Evolutionary conservation across 2,113 vertebrate genomes (phyloP).

Genomic region (Crocuta crocuta): DNA sequence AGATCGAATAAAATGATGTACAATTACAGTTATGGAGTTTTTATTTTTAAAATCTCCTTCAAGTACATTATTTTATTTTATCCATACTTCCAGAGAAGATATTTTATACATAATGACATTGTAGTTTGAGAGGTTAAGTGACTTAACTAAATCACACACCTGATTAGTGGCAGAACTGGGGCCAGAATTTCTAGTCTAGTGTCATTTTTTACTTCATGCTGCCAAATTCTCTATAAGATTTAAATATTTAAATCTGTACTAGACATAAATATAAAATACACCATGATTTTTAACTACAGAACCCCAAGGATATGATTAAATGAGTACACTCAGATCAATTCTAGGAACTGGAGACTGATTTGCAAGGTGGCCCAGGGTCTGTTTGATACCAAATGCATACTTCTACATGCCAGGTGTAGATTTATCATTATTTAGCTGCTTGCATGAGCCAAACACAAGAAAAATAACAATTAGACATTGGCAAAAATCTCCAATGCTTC

Average conservation of each 20-base stretch:
- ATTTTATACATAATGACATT: constrained; percentile 31
- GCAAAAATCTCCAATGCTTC: background rate
- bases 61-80: constrained; percentile 37
- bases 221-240: background rate
- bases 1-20: background rate
- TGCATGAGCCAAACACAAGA: background rate
- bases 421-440: background rate
- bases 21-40: constrained; percentile 27
- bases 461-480: background rate
- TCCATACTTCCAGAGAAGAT: background rate
- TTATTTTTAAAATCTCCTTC: constrained; percentile 34
- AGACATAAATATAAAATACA: background rate
- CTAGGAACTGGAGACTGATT: background rate
- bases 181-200: background rate
- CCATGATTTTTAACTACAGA: background rate
- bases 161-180: constrained; percentile 12
- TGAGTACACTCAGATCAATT: background rate
- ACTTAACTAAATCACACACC: constrained; percentile 30
- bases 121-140: constrained; percentile 40
- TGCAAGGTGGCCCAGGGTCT: background rate
- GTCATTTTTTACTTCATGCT: background rate
- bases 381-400: background rate
- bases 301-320: background rate
- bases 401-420: background rate
- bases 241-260: constrained; percentile 40